These are phyloP conservation scores for Pristionchus exspectatus DNA, from an alignment of 2,888 invertebrate genomes.

Conservation along the genomic window DNA sequence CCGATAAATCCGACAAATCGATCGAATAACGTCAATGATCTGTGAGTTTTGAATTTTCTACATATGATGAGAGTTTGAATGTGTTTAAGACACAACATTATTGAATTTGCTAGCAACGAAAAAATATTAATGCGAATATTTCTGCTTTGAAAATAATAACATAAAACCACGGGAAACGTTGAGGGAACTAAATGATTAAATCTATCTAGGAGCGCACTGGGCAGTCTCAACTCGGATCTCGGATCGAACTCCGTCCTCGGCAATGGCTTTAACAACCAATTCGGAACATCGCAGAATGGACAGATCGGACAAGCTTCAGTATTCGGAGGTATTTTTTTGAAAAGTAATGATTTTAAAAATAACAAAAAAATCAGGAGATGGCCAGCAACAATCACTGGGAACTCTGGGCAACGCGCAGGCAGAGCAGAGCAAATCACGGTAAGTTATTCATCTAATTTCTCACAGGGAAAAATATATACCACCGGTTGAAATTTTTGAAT, in stretches of 20 bases:
- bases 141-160: no score
- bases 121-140: no score
- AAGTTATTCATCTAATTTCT: neutral
- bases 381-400: conserved; percentile 13
- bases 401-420: neutral
- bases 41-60: neutral
- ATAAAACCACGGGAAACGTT: no score
- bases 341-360: neutral
- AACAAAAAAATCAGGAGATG: neutral
- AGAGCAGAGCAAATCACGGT: conserved; percentile 32
- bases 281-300: neutral
- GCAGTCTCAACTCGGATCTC: conserved; percentile 16
- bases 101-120: no score
- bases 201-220: neutral
- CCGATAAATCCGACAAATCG: conserved; percentile 14
- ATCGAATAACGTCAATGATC: conserved; percentile 1
- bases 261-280: conserved; percentile 33
- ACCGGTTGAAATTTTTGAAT: no score
- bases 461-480: no score
- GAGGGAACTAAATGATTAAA: no score
- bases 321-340: conserved; percentile 6
- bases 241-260: neutral
- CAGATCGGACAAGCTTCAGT: conserved; percentile 18
- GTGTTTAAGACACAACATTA: no score
- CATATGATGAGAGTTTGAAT: no score